phyloP scores from a whole-genome alignment of 2,113 vertebrate species.

The Chloroceryle aenea region DNA sequence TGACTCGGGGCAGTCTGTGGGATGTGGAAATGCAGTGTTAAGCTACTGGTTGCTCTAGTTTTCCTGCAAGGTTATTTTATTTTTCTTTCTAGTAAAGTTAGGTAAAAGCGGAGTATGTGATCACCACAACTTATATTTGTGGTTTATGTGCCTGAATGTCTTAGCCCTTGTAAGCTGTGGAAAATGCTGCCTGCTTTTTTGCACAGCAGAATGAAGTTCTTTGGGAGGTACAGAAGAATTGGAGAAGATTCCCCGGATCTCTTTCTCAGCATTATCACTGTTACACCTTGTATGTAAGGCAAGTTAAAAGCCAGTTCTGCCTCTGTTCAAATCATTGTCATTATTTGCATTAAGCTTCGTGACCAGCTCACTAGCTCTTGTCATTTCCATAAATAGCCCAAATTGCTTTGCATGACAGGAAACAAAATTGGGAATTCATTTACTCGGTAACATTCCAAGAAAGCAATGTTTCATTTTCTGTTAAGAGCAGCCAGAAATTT shows the following conservation, averaged over 20 bases:
- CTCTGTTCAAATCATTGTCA: neutral
- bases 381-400: neutral
- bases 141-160: neutral
- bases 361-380: neutral
- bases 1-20: neutral
- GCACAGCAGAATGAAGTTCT: neutral
- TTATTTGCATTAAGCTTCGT: neutral
- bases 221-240: neutral
- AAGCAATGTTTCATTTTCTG: neutral
- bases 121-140: neutral
- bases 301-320: neutral
- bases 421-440: constrained; percentile 5
- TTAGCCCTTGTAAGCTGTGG: neutral
- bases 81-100: neutral
- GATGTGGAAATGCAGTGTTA: neutral
- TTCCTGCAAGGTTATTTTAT: neutral
- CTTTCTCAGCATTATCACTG: neutral
- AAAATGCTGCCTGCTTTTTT: neutral
- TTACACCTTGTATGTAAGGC: neutral
- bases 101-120: neutral
- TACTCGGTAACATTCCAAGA: neutral
- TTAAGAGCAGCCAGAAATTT: neutral
- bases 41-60: neutral
- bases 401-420: neutral
- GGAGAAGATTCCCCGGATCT: neutral